Evolutionary conservation across 1,140 invertebrate genomes (phyloP).

Genomic region (Pseudachorutes palmiensis): DNA sequence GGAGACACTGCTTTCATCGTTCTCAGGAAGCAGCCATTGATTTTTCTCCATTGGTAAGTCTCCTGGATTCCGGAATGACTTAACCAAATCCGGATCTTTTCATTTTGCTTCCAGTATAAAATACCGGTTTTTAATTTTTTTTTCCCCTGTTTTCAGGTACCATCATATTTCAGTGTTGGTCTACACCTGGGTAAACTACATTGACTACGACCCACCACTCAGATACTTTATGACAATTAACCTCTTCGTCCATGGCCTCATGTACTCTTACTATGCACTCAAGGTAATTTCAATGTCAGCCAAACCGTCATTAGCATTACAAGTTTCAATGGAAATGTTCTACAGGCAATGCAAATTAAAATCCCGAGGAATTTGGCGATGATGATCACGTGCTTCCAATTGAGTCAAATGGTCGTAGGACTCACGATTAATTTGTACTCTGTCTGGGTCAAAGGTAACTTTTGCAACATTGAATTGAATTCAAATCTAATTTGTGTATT

Average conservation of each 20-base stretch:
- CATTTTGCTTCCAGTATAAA: background rate
- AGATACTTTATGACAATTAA: conserved; percentile 52
- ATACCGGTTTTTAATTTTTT: conserved; percentile 15
- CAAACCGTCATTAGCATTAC: no score
- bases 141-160: conserved; percentile 20
- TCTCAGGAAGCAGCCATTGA: conserved; percentile 52
- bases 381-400: conserved; percentile 83
- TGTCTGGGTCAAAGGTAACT: conserved; percentile 33
- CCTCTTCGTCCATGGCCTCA: conserved; percentile 47
- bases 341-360: conserved; percentile 30
- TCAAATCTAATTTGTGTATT: background rate
- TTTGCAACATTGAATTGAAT: background rate
- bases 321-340: no score
- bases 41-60: conserved; percentile 53
- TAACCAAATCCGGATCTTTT: no score
- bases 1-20: conserved; percentile 54
- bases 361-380: conserved; percentile 53
- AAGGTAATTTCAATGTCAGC: conserved; percentile 39
- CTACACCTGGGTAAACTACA: conserved; percentile 50
- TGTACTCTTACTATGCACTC: conserved; percentile 50
- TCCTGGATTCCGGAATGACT: no score
- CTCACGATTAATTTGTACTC: conserved; percentile 37
- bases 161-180: conserved; percentile 42
- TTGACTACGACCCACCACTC: conserved; percentile 44
- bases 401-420: conserved; percentile 82